Evolutionary conservation across 2,113 vertebrate species (phyloP).

Genomic region (Macrotis lagotis): DNA sequence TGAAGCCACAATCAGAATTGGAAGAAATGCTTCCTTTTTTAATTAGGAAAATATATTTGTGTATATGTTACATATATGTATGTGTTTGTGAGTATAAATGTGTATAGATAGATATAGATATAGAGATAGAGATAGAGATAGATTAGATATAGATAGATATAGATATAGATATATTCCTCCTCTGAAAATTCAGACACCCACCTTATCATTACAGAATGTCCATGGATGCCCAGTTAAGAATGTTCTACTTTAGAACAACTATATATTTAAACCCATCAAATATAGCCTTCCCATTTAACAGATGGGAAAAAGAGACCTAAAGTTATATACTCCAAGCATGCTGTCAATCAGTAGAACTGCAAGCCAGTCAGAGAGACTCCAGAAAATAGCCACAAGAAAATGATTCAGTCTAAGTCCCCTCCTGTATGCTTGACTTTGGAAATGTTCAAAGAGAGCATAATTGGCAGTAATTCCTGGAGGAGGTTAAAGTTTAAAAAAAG

Average conservation of each 20-base stretch:
- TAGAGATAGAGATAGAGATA: too few species aligned
- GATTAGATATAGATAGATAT: background rate
- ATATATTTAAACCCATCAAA: background rate
- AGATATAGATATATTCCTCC: background rate
- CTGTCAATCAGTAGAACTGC: background rate
- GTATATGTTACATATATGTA: background rate
- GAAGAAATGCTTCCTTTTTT: background rate
- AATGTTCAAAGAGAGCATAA: background rate
- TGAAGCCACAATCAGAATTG: background rate
- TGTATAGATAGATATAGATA: too few species aligned
- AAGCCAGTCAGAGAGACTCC: background rate
- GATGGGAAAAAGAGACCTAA: background rate
- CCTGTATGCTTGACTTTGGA: background rate
- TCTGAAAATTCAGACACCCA: background rate
- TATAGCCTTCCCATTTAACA: background rate
- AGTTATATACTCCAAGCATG: background rate
- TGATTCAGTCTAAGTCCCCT: background rate
- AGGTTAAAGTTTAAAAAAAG: slow-evolving; percentile 18
- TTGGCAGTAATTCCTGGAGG: slow-evolving; percentile 33
- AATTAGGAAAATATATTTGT: background rate
- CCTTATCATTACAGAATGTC: background rate
- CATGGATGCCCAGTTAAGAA: background rate
- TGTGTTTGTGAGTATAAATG: background rate
- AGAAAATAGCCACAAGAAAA: background rate
- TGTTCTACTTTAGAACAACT: background rate